Percentiles rank a stretch among this genome's conserved stretches.
Evolutionary conservation across 1,140 invertebrate species (phyloP).

Genomic region (Archegozetes longisetosus): DNA sequence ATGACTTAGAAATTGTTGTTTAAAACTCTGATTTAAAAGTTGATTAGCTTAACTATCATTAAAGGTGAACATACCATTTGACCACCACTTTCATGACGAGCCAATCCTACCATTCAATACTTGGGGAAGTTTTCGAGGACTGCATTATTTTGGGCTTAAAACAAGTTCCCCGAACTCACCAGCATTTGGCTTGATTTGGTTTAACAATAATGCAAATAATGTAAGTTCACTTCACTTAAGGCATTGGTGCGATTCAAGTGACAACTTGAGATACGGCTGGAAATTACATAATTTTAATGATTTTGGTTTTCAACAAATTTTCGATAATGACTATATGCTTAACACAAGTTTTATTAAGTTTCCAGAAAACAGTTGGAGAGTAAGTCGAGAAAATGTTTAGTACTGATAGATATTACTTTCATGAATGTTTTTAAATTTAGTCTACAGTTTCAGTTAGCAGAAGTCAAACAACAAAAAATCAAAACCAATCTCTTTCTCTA

Average conservation of each 20-base stretch:
- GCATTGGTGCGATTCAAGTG: slow-evolving; percentile 85
- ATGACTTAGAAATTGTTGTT: too few relatives aligned
- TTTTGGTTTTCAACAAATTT: slow-evolving; percentile 81
- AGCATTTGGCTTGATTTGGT: slow-evolving; percentile 93
- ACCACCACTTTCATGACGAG: not conserved
- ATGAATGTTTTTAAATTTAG: slow-evolving; percentile 61
- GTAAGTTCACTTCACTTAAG: slow-evolving; percentile 31
- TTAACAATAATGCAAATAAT: slow-evolving; percentile 41
- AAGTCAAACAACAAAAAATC: slow-evolving; percentile 15
- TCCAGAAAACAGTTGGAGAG: slow-evolving; percentile 30
- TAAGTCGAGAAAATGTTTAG: too few relatives aligned
- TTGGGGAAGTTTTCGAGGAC: slow-evolving; percentile 31
- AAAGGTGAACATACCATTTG: not conserved
- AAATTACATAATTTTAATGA: slow-evolving; percentile 85
- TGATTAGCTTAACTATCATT: too few relatives aligned
- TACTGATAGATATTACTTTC: too few relatives aligned
- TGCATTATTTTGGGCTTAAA: slow-evolving; percentile 52
- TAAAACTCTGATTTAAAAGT: too few relatives aligned
- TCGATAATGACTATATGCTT: slow-evolving; percentile 56
- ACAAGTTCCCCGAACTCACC: slow-evolving; percentile 70
- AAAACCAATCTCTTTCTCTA: slow-evolving; percentile 28
- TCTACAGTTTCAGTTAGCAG: slow-evolving; percentile 31
- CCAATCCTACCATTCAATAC: not conserved
- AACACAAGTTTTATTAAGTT: slow-evolving; percentile 84
- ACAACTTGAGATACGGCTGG: slow-evolving; percentile 57